Conservation (phyloP, 2,113 vertebrate genomes). For the Dasyurus viverrinus region DNA sequence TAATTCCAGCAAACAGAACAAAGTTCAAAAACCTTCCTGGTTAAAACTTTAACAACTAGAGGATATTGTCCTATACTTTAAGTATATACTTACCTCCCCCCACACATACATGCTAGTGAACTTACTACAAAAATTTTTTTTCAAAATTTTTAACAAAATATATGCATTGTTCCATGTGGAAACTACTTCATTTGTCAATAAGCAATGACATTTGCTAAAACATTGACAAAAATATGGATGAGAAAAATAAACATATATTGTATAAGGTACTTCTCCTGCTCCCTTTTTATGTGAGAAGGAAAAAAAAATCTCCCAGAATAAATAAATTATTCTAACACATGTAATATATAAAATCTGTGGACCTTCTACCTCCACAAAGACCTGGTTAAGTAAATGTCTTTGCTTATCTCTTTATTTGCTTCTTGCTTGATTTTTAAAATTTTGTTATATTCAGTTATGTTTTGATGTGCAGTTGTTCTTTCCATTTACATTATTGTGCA, state of each 20-base stretch:
- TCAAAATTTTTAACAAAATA: not conserved
- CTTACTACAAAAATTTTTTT: not conserved
- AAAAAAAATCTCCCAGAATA: not conserved
- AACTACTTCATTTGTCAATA: not conserved
- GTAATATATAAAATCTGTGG: not conserved
- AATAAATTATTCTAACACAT: not conserved
- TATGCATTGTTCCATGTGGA: not conserved
- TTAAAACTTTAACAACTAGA: conserved; percentile 50
- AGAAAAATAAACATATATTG: not conserved
- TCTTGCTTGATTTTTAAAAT: not conserved
- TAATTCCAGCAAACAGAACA: conserved; percentile 67
- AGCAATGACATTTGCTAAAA: not conserved
- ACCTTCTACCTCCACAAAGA: not conserved
- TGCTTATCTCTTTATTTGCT: not conserved
- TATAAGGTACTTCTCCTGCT: not conserved
- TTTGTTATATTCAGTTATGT: not conserved
- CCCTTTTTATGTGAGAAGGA: not conserved
- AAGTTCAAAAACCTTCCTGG: conserved; percentile 39
- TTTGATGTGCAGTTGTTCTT: not conserved
- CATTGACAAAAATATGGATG: not conserved
- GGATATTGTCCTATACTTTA: conserved; percentile 39
- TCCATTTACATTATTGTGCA: not conserved
- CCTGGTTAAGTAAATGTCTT: not conserved
- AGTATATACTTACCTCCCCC: not conserved
- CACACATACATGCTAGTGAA: not conserved